Conservation (phyloP, 2,113 vertebrate species). For the Candoia aspera region DNA sequence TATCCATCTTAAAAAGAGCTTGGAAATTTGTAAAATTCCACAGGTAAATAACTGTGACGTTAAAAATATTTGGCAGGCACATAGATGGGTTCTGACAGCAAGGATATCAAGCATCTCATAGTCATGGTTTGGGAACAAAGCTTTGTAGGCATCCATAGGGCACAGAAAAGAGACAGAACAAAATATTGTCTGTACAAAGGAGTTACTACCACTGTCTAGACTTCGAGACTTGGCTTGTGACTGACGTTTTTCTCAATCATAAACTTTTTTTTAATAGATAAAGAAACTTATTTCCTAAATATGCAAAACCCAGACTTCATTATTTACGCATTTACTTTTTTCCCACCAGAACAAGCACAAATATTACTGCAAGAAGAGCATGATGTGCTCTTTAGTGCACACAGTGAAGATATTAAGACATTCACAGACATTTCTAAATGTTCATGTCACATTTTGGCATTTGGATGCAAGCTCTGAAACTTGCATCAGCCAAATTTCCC, state of each 20-base stretch:
- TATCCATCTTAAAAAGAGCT: background rate
- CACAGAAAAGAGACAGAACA: conserved; percentile 36
- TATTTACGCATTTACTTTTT: conserved; percentile 45
- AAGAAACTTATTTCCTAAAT: conserved; percentile 54
- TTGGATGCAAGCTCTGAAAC: background rate
- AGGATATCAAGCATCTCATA: conserved; percentile 29
- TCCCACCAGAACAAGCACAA: conserved; percentile 44
- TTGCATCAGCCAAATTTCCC: background rate
- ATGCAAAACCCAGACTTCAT: conserved; percentile 33
- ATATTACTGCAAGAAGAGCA: conserved; percentile 11
- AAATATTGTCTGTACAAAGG: conserved; percentile 32
- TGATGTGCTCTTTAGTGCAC: conserved; percentile 23
- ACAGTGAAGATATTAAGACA: conserved; percentile 4
- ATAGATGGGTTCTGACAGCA: conserved; percentile 17
- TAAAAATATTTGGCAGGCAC: background rate
- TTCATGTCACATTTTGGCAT: background rate
- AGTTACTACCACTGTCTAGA: conserved; percentile 48
- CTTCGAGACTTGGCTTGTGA: conserved; percentile 51
- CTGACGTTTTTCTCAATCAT: conserved; percentile 47
- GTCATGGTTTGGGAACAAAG: conserved; percentile 18
- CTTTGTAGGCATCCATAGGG: conserved; percentile 8
- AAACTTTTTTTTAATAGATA: conserved; percentile 47
- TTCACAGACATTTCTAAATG: conserved; percentile 17
- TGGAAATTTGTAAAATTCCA: background rate
- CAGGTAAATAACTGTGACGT: background rate